A percentile compares a stretch with the other conserved stretches of the same genome.
Evolutionary conservation across 2,113 vertebrate species (phyloP).

Genomic region (Sylvietta virens): DNA sequence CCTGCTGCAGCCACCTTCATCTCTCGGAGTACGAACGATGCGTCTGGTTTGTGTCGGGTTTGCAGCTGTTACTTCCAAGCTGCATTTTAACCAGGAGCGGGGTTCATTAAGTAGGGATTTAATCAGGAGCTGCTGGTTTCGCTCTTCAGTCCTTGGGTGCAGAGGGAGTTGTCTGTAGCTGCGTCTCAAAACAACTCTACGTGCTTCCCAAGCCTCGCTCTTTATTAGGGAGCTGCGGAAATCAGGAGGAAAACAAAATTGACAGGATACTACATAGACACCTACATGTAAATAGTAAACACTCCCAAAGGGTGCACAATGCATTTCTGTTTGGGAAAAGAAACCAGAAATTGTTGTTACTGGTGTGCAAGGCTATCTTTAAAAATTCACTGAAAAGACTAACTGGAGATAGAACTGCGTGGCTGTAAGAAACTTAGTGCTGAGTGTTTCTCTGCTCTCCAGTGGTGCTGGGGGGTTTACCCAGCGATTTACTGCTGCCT

Average conservation of each 20-base stretch:
- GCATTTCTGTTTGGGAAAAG: neutral
- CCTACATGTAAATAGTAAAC: neutral
- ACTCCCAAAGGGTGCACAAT: neutral
- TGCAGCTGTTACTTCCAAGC: neutral
- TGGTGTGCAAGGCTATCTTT: neutral
- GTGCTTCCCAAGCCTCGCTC: neutral
- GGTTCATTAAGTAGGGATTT: conserved; percentile 26
- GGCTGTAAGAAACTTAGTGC: neutral
- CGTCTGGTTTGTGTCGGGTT: neutral
- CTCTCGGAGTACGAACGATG: neutral
- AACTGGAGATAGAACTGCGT: neutral
- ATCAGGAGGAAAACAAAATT: neutral
- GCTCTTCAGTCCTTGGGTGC: neutral
- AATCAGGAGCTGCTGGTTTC: neutral
- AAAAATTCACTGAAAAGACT: neutral
- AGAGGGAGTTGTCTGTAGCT: neutral
- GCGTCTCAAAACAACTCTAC: neutral
- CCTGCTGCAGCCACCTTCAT: neutral
- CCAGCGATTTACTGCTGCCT: neutral
- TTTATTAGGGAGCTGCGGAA: neutral
- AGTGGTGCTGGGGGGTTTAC: neutral
- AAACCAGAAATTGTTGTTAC: neutral
- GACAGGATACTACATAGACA: neutral
- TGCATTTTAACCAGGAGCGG: neutral
- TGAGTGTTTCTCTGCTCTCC: neutral